Conservation (phyloP, 2,797 vertebrate genomes). For the Choloepus didactylus region DNA sequence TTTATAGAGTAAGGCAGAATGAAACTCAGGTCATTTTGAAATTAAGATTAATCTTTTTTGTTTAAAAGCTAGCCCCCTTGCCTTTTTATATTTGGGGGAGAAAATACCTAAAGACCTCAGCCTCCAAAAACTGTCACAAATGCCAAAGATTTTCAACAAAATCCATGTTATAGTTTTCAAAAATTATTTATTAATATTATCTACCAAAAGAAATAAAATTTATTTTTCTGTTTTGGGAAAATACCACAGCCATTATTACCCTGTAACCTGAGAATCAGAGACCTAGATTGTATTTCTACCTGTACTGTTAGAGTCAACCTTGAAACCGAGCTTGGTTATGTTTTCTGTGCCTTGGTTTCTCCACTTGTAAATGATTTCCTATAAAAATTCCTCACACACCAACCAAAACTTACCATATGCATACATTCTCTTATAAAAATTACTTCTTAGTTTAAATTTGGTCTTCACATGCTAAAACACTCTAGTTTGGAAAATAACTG, state of each 20-base stretch:
- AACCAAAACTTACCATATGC: slow-evolving; percentile 29
- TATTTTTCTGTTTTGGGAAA: not conserved
- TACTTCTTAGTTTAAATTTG: slow-evolving; percentile 55
- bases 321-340: slow-evolving; percentile 53
- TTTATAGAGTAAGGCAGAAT: slow-evolving; percentile 40
- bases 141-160: slow-evolving; percentile 77
- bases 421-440: slow-evolving; percentile 46
- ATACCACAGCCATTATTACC: not conserved
- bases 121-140: slow-evolving; percentile 53
- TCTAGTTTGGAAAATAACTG: not conserved
- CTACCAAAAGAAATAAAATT: not conserved
- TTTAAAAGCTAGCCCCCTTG: slow-evolving; percentile 64
- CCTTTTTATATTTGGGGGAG: slow-evolving; percentile 37
- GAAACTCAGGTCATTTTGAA: slow-evolving; percentile 80
- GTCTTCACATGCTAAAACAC: not conserved
- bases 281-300: not conserved
- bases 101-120: slow-evolving; percentile 17
- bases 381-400: slow-evolving; percentile 42
- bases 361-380: slow-evolving; percentile 40
- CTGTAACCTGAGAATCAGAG: slow-evolving; percentile 25
- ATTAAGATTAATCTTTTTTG: slow-evolving; percentile 64
- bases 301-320: slow-evolving; percentile 30
- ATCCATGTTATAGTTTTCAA: slow-evolving; percentile 15
- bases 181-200: slow-evolving; percentile 44
- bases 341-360: slow-evolving; percentile 77